Evolutionary conservation across 2,113 vertebrate species (phyloP), one percentile per base, ranked within the genome.

Genomic region (Xenopus borealis): DNA sequence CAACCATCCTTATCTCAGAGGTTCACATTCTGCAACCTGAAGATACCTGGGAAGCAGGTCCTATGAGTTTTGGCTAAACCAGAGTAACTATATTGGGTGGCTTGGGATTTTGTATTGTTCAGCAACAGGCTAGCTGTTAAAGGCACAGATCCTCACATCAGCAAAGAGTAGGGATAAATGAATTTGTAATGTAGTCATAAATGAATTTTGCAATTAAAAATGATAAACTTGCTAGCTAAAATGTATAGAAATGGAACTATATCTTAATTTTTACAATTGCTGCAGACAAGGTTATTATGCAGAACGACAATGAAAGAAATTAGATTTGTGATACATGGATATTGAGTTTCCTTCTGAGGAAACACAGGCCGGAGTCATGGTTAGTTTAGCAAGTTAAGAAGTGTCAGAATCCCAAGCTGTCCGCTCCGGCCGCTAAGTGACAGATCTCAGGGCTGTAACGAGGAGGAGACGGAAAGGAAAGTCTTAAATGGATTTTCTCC

Each of bases 371-470:
- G 6, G 44, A 59, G 40, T 65, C 71, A 61, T n/a, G 66, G 18
- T 27, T 74, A 66, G 61, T 65, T 79, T 59, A 45, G 44, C 44
- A 14, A 74, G 52, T 74, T 74, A 74, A 79, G 71, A 61, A 70
- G 33, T 66, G 66, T 47, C 66, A 64, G 50, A 70, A 67, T 50
- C 50, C 67, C 19, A 2, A 45, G 33, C 61, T 73, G 66, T 58
- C 78, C 65, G 12, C 33, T 55, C 65, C 59, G 30, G 12, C 63
- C 16, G 69, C 30, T 71, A 6, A 17, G 53, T 68, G 52, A 81
- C 68, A 23, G 17, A 16, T 63, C 59, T 0, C 10, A 81, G 57
- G 16, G 74, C 0, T 30, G 17, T 64, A 70, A 76, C 74, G 45
- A 33, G 10, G 8, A 80, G 47, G 40, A 79, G 71, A 58, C n/a